phyloP scores from a whole-genome alignment of 2,113 vertebrate species.

The Setophaga kirtlandii region DNA sequence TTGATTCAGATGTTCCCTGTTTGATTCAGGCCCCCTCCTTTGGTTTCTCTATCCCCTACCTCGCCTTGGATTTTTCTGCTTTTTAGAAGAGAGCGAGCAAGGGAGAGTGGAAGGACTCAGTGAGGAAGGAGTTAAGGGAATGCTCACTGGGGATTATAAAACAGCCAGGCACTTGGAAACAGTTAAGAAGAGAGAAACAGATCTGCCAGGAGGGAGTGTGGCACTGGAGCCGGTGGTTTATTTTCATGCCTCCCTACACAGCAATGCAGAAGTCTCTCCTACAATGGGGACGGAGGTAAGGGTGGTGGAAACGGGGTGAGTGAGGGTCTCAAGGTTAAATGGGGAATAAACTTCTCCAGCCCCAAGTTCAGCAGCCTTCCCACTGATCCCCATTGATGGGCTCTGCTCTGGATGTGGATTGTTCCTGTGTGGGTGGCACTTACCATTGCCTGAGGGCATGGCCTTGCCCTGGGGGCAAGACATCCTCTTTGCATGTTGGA shows the following conservation, averaged over 20 bases:
- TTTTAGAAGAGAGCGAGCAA: not conserved
- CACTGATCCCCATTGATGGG: not conserved
- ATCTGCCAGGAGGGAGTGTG: conserved; percentile 64
- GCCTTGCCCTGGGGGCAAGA: not conserved
- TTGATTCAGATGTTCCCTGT: conserved; percentile 46
- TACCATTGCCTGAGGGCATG: not conserved
- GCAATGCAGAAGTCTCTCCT: conserved; percentile 32
- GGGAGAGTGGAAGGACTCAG: conserved; percentile 36
- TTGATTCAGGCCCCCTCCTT: conserved; percentile 31
- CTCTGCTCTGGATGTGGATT: not conserved
- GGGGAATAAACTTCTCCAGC: not conserved
- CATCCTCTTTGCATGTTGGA: not conserved
- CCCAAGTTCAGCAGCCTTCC: not conserved
- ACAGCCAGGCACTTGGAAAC: conserved; percentile 65
- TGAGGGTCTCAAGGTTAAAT: not conserved
- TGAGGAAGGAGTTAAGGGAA: conserved; percentile 60
- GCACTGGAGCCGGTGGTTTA: conserved; percentile 50
- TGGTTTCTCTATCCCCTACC: not conserved
- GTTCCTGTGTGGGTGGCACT: not conserved
- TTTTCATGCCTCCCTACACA: conserved; percentile 59
- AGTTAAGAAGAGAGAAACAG: conserved; percentile 68
- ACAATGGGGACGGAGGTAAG: conserved; percentile 32
- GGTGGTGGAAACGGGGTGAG: accelerated
- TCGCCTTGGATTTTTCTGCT: conserved; percentile 22
- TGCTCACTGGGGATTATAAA: conserved; percentile 60